Evolutionary conservation across 2,888 invertebrate genomes (phyloP).

Genomic region (Habroteleia sp.): DNA sequence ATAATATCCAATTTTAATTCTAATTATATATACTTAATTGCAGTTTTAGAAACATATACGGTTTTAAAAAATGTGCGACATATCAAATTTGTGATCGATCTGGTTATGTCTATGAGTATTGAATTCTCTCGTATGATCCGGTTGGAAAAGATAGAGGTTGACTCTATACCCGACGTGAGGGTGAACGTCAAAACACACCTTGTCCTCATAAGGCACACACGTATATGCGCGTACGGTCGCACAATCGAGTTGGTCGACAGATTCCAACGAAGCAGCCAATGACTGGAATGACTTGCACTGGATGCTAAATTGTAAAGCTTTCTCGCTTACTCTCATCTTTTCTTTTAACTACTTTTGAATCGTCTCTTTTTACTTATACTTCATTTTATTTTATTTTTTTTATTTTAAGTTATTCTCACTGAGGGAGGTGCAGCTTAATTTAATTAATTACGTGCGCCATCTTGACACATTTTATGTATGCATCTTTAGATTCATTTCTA

Average conservation of each 20-base stretch:
- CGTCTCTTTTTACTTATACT: constrained; percentile 47
- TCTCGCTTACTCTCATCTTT: constrained; percentile 64
- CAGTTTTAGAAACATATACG: no score
- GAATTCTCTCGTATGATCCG: constrained; percentile 72
- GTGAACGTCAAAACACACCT: constrained; percentile 80
- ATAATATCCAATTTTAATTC: not conserved
- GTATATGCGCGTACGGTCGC: constrained; percentile 61
- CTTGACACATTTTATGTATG: constrained; percentile 75
- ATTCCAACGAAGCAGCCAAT: constrained; percentile 79
- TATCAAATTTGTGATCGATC: constrained; percentile 60
- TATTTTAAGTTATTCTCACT: constrained; percentile 70
- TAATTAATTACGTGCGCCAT: constrained; percentile 79
- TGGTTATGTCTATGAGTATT: constrained; percentile 68
- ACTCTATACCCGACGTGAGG: constrained; percentile 72
- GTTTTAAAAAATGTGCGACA: constrained; percentile 1
- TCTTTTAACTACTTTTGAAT: constrained; percentile 37
- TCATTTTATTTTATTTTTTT: constrained; percentile 33
- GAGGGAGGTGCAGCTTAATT: constrained; percentile 78
- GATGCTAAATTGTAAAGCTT: constrained; percentile 77
- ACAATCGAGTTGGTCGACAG: constrained; percentile 67
- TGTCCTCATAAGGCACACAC: constrained; percentile 70
- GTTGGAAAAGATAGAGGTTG: constrained; percentile 67
- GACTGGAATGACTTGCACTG: constrained; percentile 80
- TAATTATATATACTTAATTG: no score
- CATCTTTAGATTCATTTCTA: constrained; percentile 75